phyloP scores from a whole-genome alignment of 1,140 invertebrate genomes.

The Araneus ventricosus region DNA sequence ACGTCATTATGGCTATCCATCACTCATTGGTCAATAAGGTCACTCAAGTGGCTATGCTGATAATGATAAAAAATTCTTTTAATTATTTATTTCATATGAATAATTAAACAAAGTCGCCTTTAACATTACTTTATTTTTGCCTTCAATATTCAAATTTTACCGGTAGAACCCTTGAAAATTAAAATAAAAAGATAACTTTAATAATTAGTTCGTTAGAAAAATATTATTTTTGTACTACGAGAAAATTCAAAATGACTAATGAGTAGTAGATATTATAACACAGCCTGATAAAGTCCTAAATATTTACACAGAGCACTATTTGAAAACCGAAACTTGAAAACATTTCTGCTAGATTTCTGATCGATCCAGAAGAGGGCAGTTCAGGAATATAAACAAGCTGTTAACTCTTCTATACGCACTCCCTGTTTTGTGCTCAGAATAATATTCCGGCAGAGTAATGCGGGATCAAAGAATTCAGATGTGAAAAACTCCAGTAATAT shows the following conservation, averaged over 20 bases:
- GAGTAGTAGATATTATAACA: background rate
- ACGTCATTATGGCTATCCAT: too few relatives aligned
- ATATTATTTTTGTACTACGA: background rate
- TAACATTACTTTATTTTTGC: too few relatives aligned
- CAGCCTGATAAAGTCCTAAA: background rate
- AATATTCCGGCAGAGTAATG: constrained; percentile 69
- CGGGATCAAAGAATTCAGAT: constrained; percentile 57
- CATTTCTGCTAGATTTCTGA: background rate
- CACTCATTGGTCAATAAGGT: too few relatives aligned
- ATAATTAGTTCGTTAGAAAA: background rate
- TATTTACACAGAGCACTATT: background rate
- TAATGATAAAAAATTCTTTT: too few relatives aligned
- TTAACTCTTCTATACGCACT: constrained; percentile 68
- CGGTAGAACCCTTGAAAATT: too few relatives aligned
- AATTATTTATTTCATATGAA: too few relatives aligned
- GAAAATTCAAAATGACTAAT: background rate
- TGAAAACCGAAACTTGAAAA: constrained; percentile 39
- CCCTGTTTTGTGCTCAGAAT: constrained; percentile 50
- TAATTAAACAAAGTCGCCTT: too few relatives aligned
- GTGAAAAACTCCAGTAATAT: constrained; percentile 72
- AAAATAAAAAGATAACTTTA: too few relatives aligned
- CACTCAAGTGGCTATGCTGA: too few relatives aligned
- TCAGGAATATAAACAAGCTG: constrained; percentile 71
- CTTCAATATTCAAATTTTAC: too few relatives aligned
- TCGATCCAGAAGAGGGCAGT: constrained; percentile 59